These are phyloP conservation scores for Hiodon alosoides DNA, from an alignment of 2,113 vertebrate species.

Conservation along the genomic window DNA sequence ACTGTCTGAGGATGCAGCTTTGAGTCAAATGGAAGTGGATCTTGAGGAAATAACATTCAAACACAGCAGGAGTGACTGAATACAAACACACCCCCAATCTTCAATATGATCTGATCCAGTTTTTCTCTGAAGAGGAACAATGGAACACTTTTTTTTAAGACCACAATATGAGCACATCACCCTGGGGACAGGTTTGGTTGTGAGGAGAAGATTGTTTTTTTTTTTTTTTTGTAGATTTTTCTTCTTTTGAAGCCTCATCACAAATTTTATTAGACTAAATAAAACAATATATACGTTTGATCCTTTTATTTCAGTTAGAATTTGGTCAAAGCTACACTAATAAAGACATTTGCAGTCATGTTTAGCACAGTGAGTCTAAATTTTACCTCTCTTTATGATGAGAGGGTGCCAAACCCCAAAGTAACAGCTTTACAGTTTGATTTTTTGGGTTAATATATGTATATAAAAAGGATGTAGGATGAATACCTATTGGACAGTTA, in stretches of 20 bases:
- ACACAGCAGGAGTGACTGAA: constrained; percentile 33
- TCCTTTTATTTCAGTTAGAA: background rate
- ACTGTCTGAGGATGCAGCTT: constrained; percentile 57
- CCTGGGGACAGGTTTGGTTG: too few relatives aligned
- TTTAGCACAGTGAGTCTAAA: background rate
- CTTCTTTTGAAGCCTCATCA: background rate
- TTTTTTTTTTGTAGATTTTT: constrained; percentile 1
- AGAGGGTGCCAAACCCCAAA: too few relatives aligned
- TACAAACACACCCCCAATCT: constrained; percentile 11
- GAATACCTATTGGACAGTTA: too few relatives aligned
- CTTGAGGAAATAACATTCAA: constrained; percentile 25
- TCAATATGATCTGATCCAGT: background rate
- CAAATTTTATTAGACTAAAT: constrained; percentile 10
- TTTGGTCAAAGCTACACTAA: background rate
- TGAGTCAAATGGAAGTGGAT: constrained; percentile 39
- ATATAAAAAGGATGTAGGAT: too few relatives aligned
- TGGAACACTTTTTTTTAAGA: background rate
- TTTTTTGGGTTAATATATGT: too few relatives aligned
- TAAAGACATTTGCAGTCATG: background rate
- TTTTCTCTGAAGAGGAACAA: background rate
- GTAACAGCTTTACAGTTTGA: too few relatives aligned
- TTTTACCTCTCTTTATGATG: background rate
- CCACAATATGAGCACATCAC: background rate
- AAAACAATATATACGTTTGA: background rate
- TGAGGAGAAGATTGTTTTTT: background rate